Evolutionary conservation across 2,113 vertebrate species (phyloP), one percentile per base, ranked within the genome.

Genomic region (Hippocampus comes): DNA sequence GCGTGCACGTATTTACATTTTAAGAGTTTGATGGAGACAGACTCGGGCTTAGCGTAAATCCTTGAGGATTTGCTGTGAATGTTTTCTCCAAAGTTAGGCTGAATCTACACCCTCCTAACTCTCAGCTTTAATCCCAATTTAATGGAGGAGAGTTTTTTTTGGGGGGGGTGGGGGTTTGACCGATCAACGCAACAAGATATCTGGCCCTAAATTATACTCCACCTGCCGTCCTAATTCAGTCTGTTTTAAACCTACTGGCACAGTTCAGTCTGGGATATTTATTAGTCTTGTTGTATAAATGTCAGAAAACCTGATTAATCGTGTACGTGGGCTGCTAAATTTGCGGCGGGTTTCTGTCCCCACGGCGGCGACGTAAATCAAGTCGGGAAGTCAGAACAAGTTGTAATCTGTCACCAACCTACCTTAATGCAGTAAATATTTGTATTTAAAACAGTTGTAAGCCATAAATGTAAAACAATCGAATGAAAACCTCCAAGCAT

Each of bases 1-100:
- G 77, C n/a, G 53, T 21, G 67, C 71, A 25, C 63, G 17, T 38
- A 74, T 17, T 55, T 75, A 48, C 70, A 77, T 76, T 70, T 79
- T 67, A 78, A 67, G 80, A 74, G 27, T 20, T 64, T 42, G 69
- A 78, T 70, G 60, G 76, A 59, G 78, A 48, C 61, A 53, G 61
- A 63, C 66, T 55, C 15, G 34, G 57, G 41, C 46, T 63, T 17
- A n/a, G 21, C 38, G 14, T 43, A 21, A 34, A 38, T 63, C 38
- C 63, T n/a, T 43, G 12, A 8, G 41, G 41, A 48, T 18, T 61
- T 61, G 27, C 59, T 18, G 27, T 18, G 14, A 48, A 46, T 66
- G 10, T n/a, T 42, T 27, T 14, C 10, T 14, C 56, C 56, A 59
- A 59, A 14, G 7, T 61, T 61, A 18, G 6, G 27, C 20, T 34